Evolutionary conservation across 2,888 invertebrate genomes (phyloP).

Genomic region (Polietes domitor): DNA sequence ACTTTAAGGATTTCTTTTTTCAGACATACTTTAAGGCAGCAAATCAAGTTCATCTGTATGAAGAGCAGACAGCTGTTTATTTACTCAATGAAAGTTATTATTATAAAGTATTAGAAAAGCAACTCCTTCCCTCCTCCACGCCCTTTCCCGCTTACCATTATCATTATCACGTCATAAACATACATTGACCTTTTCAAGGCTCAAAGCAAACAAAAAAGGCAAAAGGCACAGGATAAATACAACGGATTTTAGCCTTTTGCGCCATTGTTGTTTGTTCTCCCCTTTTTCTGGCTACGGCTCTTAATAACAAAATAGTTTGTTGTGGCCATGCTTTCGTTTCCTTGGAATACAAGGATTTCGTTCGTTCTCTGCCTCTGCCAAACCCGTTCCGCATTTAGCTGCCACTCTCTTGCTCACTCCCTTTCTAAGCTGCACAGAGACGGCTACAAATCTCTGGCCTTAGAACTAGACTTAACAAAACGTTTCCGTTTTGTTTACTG

Average conservation of each 20-base stretch:
- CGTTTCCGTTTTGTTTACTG: constrained; percentile 59
- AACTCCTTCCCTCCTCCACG: not conserved
- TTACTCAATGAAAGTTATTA: not conserved
- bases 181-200: constrained; percentile 52
- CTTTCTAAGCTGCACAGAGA: not conserved
- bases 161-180: constrained; percentile 56
- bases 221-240: not conserved
- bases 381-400: not conserved
- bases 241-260: not conserved
- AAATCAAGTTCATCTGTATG: constrained; percentile 3
- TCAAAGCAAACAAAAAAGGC: constrained; percentile 18
- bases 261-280: not conserved
- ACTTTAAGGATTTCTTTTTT: constrained; percentile 4
- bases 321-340: constrained; percentile 8
- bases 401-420: not conserved
- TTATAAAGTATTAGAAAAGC: not conserved
- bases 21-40: not conserved
- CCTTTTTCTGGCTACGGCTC: not conserved
- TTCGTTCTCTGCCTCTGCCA: not conserved
- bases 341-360: not conserved
- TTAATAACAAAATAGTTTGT: constrained; percentile 56
- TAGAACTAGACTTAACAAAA: constrained; percentile 52
- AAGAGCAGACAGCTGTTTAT: not conserved
- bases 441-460: constrained; percentile 22
- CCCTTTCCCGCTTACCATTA: constrained; percentile 12